phyloP scores from a whole-genome alignment of 1,140 invertebrate genomes.

The Delia radicum region DNA sequence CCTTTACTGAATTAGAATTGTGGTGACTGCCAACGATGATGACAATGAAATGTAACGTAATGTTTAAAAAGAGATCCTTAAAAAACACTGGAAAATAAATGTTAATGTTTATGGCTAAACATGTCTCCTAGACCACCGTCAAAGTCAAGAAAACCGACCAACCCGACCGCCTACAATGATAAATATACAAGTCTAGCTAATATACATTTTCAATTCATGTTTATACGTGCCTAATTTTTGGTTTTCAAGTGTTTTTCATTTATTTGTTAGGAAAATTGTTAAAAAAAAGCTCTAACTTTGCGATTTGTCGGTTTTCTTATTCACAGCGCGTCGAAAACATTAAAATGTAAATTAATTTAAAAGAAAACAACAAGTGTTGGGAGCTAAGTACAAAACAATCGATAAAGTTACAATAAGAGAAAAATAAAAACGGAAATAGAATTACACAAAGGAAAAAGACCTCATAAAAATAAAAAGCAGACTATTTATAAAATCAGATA shows the following conservation, averaged over 20 bases:
- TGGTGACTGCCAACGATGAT: neutral
- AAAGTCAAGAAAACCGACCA: neutral
- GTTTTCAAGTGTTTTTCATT: neutral
- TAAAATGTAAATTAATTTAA: slow-evolving; percentile 24
- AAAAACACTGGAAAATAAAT: neutral
- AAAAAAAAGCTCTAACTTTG: neutral
- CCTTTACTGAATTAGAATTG: slow-evolving; percentile 1
- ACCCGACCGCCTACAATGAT: neutral
- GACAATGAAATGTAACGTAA: neutral
- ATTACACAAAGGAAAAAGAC: neutral
- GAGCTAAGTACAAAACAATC: neutral
- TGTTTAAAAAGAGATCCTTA: neutral
- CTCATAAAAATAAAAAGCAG: neutral
- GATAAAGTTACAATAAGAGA: neutral
- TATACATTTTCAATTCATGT: slow-evolving; percentile 11
- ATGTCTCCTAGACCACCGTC: neutral
- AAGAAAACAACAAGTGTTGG: slow-evolving; percentile 12
- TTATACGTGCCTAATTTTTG: slow-evolving; percentile 6
- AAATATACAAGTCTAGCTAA: neutral
- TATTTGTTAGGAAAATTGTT: neutral
- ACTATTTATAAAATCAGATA: neutral
- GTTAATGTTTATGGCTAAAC: slow-evolving; percentile 12
- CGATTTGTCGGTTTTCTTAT: slow-evolving; percentile 7
- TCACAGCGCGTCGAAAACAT: slow-evolving; percentile 6
- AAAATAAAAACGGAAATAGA: neutral